These are phyloP conservation scores for Tetramorium bicarinatum DNA, from an alignment of 2,888 invertebrate species.

Conservation along the genomic window DNA sequence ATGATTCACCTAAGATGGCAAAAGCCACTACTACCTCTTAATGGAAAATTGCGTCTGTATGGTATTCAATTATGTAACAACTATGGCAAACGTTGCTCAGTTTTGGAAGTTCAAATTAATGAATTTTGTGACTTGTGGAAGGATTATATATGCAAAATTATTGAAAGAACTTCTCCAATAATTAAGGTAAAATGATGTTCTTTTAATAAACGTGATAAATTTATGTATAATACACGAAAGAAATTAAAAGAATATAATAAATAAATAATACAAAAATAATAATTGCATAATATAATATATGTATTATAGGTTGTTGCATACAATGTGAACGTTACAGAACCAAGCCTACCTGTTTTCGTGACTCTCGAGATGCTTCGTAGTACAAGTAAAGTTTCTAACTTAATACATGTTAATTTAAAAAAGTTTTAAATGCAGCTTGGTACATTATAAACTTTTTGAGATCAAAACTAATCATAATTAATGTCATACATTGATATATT, in stretches of 20 bases:
- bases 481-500: not conserved
- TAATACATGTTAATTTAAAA: not conserved
- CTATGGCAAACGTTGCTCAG: not conserved
- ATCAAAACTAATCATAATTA: not conserved
- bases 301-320: slow-evolving; percentile 68
- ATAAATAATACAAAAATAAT: not conserved
- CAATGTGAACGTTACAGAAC: slow-evolving; percentile 68
- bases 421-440: not conserved
- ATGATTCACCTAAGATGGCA: slow-evolving; percentile 71
- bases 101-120: not conserved
- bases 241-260: not conserved
- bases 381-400: slow-evolving; percentile 9
- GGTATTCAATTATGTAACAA: not conserved
- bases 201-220: not conserved
- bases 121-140: slow-evolving; percentile 68
- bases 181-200: slow-evolving; percentile 34
- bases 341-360: not conserved
- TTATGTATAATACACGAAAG: not conserved
- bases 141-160: slow-evolving; percentile 62
- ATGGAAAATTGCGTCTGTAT: slow-evolving; percentile 73
- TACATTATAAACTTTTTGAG: not conserved
- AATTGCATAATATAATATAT: not conserved
- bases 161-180: not conserved
- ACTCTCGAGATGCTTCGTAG: not conserved
- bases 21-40: slow-evolving; percentile 69